Percentiles rank a stretch among this genome's conserved stretches.
phyloP scores from a whole-genome alignment of 2,888 invertebrate species.

The Ommatoiulus sabulosus region DNA sequence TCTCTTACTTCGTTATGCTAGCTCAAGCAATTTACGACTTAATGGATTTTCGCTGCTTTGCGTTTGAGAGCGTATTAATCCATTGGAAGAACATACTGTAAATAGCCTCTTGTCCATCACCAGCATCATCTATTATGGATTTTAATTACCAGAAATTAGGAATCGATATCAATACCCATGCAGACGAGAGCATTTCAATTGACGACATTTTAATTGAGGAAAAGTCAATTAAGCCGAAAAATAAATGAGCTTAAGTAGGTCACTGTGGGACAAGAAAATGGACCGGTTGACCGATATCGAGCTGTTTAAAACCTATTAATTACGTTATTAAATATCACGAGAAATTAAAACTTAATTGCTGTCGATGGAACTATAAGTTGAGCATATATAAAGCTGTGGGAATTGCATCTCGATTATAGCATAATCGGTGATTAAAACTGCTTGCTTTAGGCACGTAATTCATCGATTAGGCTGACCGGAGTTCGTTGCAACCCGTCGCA shows the following conservation, averaged over 20 bases:
- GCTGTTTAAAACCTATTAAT: not conserved
- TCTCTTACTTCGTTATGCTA: no score
- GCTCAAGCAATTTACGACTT: no score
- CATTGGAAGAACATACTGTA: no score
- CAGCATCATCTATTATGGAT: not conserved
- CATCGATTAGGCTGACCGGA: not conserved
- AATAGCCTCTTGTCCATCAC: not conserved
- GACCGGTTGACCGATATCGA: conserved; percentile 17
- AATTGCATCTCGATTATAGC: not conserved
- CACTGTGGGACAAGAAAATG: not conserved
- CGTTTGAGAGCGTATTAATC: no score
- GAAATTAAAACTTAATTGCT: not conserved
- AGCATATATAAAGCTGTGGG: no score
- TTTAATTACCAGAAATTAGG: not conserved
- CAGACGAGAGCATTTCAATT: not conserved
- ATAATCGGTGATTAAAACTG: not conserved
- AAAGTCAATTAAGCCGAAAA: not conserved
- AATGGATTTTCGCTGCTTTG: no score
- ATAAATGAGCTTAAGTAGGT: not conserved
- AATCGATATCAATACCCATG: not conserved
- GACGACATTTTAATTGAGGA: not conserved
- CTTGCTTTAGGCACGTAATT: not conserved
- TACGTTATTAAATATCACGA: not conserved
- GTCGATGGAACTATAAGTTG: no score
- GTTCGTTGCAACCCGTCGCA: not conserved